Base-by-base conservation (phyloP, 2,888 invertebrate genomes). In the Entomobrya multifasciata region DNA sequence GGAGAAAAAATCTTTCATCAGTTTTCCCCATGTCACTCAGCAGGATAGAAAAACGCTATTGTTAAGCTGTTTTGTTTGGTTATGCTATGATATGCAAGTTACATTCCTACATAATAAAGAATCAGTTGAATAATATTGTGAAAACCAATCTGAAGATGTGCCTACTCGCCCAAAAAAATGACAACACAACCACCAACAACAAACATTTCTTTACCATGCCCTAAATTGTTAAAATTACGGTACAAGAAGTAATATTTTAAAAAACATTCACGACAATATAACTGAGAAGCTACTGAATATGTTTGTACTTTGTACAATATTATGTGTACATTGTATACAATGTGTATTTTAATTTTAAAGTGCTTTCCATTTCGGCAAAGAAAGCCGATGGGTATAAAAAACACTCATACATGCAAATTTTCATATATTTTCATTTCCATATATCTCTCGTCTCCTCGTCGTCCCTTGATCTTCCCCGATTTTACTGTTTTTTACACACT, bases 21-120 rank as follows among this genome's bases (percentile, higher is more conserved):
- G 55, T n/a, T 70, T 72, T 76, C 55, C 55, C 72, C 41, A 13
- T 70, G 70, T 70, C 70, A 47, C 70, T 70, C 70, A 47, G 70
- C 70, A 47, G 70, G 70, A 44, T 22, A 47, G 47, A 44, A 15
- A 36, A 8, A 36, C 4, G n/a, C 17, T 41, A 70, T 70, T 70
- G 70, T 70, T 70, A 6, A 8, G 70, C 17, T 65, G 15, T 41
- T 44, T 70, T 70, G 25, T 49, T 25, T 10, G 8, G 25, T 44
- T 15, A 36, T 70, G 22, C 20, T 25, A 36, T 70, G 41, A 70
- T 70, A 70, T 70, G 70, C 70, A 49, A 49, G 47, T 25, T 47
- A 44, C 41, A 44, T n/a, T n/a, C n/a, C n/a, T 36, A 36, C 36
- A 36, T 36, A 4, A 15, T 17, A 13, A n/a, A 20, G 67, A 67